A percentile compares a stretch with the other conserved stretches of the same genome.
These are phyloP conservation scores for Oxytorus armatus DNA, from an alignment of 2,888 invertebrate species.

Conservation along the genomic window DNA sequence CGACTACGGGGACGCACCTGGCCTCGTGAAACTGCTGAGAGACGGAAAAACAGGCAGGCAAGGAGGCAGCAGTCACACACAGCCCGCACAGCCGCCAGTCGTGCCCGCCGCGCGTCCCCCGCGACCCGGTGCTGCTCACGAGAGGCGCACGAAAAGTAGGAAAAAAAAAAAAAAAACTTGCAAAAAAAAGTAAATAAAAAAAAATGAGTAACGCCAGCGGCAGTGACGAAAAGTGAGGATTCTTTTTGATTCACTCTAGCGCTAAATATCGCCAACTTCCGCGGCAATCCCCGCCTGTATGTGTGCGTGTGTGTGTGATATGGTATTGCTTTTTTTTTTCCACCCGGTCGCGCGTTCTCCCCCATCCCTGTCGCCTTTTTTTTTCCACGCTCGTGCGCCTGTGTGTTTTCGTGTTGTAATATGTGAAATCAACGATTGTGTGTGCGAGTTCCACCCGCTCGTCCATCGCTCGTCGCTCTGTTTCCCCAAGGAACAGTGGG, in stretches of 20 bases:
- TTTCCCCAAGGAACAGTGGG: not conserved
- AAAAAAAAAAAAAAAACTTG: constrained; percentile 14
- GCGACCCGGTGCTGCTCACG: constrained; percentile 66
- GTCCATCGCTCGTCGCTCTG: constrained; percentile 9
- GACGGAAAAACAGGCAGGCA: constrained; percentile 68
- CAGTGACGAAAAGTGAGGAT: constrained; percentile 48
- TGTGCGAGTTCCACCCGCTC: constrained; percentile 41
- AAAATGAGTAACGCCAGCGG: constrained; percentile 60
- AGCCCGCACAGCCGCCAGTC: constrained; percentile 75
- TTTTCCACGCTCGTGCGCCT: constrained; percentile 43
- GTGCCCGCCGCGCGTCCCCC: constrained; percentile 71
- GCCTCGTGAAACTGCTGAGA: constrained; percentile 62
- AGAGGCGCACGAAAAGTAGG: constrained; percentile 39
- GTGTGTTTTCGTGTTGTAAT: constrained; percentile 44
- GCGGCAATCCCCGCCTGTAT: not conserved
- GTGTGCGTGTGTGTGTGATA: too few relatives aligned
- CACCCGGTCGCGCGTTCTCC: constrained; percentile 58
- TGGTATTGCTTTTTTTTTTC: constrained; percentile 50
- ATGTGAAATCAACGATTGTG: constrained; percentile 54
- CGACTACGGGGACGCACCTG: constrained; percentile 62
- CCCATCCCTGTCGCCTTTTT: constrained; percentile 31
- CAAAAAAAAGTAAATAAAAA: not conserved
- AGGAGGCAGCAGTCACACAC: constrained; percentile 62
- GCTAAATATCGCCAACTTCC: constrained; percentile 30
- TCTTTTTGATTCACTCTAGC: constrained; percentile 13